These are phyloP conservation scores for Eristalinus aeneus DNA, from an alignment of 2,888 invertebrate species.

Conservation along the genomic window DNA sequence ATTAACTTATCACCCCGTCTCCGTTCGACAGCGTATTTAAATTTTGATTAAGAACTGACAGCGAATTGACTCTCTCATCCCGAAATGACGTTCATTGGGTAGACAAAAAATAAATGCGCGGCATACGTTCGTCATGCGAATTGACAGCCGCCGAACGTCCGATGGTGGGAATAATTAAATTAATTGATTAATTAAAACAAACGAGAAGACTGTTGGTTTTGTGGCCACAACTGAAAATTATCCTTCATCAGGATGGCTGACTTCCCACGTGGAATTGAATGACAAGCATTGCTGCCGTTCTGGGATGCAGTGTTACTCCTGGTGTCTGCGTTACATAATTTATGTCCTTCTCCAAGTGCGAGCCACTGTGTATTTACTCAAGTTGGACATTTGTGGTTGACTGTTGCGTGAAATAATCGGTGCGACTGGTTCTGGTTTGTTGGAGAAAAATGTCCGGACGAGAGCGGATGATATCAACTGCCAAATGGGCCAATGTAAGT, in stretches of 20 bases:
- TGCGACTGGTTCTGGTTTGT: too few relatives aligned
- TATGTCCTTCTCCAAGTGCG: neutral
- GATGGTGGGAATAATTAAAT: slow-evolving; percentile 32
- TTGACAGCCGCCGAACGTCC: neutral
- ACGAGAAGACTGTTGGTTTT: slow-evolving; percentile 11
- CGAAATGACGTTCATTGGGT: neutral
- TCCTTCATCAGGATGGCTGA: neutral
- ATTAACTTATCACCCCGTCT: neutral
- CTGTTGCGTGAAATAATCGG: neutral
- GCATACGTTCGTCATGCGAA: neutral
- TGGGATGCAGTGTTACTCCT: neutral
- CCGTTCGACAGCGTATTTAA: neutral
- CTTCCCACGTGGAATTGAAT: slow-evolving; percentile 1
- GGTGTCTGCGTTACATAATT: neutral
- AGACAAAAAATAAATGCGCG: neutral
- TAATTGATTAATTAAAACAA: slow-evolving; percentile 38
- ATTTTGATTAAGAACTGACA: neutral
- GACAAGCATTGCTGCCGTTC: neutral
- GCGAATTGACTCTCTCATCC: neutral
- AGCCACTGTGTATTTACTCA: neutral
- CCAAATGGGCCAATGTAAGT: too few relatives aligned
- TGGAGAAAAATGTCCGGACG: too few relatives aligned
- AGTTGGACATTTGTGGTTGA: neutral
- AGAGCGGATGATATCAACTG: too few relatives aligned
- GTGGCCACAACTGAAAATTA: neutral